Evolutionary conservation across 2,797 vertebrate genomes (phyloP), one percentile per base, ranked within the genome.

Genomic region (Sciurus carolinensis): DNA sequence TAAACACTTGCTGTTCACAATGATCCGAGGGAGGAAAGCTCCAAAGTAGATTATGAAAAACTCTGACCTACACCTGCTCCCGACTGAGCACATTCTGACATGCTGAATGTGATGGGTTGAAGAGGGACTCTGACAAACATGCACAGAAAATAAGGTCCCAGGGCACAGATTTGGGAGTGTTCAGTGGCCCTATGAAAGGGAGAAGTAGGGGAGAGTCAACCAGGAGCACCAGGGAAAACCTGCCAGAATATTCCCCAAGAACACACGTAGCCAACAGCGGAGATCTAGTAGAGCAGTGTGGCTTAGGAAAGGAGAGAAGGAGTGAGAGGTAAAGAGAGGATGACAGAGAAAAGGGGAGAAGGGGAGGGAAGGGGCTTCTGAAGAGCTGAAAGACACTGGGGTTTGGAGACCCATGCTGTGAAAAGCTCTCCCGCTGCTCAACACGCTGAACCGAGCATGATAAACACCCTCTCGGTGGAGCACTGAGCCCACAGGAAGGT

Each of bases 21-120:
- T 15, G 91, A 91, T 88, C 92, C 66, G 83, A 91, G 83, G 82
- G 36, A 91, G 36, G 67, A 69, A 92, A 42, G 39, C 79, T 84
- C 75, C 28, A 24, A 44, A 91, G 82, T 39, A 94, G 80, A 84
- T 73, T 83, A 62, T 69, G 76, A 83, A 92, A 96, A 95, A 79
- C 94, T 91, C 91, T 83, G 85, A 91, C 82, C 92, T 75, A 83
- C 83, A 52, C 69, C 75, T 30, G 44, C 80, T 96, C 83, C 69
- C 6, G 18, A 52, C 36, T 3, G 69, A 57, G 83, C 69, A 10
- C 44, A 44, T 71, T 81, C 84, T 93, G 93, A 95, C 86, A n/a
- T 14, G 66, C 39, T 39, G 39, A 39, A 39, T 39, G 73, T 72
- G 88, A 90, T 62, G 76, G n/a, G 42, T 1, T 86, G 76, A 95